Evolutionary conservation across 2,797 vertebrate genomes (phyloP).

Genomic region (Selene dorsalis): DNA sequence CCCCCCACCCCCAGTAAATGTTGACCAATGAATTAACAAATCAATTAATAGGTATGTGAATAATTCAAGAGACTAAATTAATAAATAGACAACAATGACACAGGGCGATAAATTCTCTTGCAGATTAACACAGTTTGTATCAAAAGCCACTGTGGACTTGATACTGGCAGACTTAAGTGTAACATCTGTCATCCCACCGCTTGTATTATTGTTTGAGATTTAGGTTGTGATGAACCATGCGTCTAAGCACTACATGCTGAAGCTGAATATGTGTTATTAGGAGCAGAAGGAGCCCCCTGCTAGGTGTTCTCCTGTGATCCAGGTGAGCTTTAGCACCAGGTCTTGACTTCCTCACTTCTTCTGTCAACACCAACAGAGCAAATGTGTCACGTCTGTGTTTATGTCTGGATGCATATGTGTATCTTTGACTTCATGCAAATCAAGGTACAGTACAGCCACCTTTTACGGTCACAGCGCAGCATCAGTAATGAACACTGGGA

Average conservation of each 20-base stretch:
- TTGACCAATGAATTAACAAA: slow-evolving; percentile 26
- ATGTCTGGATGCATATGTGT: not conserved
- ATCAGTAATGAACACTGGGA: slow-evolving; percentile 51
- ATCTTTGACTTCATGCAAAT: slow-evolving; percentile 17
- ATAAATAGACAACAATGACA: slow-evolving; percentile 24
- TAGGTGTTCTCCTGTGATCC: slow-evolving; percentile 12
- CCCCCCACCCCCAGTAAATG: not conserved
- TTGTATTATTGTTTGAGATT: slow-evolving; percentile 23
- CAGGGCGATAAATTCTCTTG: slow-evolving; percentile 9
- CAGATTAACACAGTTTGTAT: slow-evolving; percentile 32
- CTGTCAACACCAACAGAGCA: slow-evolving; percentile 15
- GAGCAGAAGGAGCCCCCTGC: slow-evolving; percentile 29
- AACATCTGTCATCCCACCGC: slow-evolving; percentile 25
- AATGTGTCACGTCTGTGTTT: slow-evolving; percentile 10
- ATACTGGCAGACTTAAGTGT: slow-evolving; percentile 6
- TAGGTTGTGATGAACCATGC: slow-evolving; percentile 11
- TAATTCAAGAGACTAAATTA: slow-evolving; percentile 45
- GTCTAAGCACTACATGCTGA: not conserved
- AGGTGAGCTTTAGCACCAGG: slow-evolving; percentile 30
- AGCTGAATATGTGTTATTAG: slow-evolving; percentile 8
- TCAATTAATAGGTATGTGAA: slow-evolving; percentile 24
- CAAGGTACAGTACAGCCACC: slow-evolving; percentile 3
- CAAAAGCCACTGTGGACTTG: slow-evolving; percentile 23
- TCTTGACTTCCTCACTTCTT: slow-evolving; percentile 33
- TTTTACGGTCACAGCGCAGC: slow-evolving; percentile 42